Base-by-base conservation (phyloP, 2,797 vertebrate genomes). In the Notoglanidium macrostoma region DNA sequence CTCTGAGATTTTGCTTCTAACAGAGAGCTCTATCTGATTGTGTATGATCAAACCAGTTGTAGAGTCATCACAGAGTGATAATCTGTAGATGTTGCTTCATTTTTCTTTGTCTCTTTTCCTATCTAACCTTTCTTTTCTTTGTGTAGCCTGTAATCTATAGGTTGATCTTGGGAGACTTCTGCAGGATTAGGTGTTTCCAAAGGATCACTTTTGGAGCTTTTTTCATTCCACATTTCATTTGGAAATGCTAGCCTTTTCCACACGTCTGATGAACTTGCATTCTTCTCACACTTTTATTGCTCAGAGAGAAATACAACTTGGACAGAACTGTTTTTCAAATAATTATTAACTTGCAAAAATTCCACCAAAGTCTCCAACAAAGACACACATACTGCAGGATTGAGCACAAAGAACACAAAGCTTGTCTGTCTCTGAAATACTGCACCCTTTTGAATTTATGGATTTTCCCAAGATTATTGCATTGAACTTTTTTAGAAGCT, bases 181-280 rank as follows among this genome's bases (percentile, higher is more conserved):
- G 7, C 46, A 57, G 40, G 82, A 85, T 86, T 84, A 70, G 70
- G 80, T 88, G 77, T 83, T 86, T 84, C 83, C 32, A 74, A 73
- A 85, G 63, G 49, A 11, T 84, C 83, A 49, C 59, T 29, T 90
- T 87, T 23, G 59, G 67, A 87, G 82, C 14, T 67, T 83, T 54
- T 67, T 83, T 54, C 55, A 59, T 67, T 83, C 46, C 55, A 85
- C 46, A 57, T 63, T 85, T 79, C 32, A 87, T 76, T 77, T 17
- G 40, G 76, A 80, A 61, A 80, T 77, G 4, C 51, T 61, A 83
- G 54, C 63, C 46, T 1, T 88, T 76, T 84, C 51, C 63, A n/a
- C 49, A 77, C 83, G 57, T 70, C 55, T 14, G n/a, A 83, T 57
- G 55, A 85, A 63, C 61, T 85, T 72, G 55, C 46, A 61, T 73